Base-by-base conservation (phyloP, 1,140 invertebrate species). In the Dryas iulia region DNA sequence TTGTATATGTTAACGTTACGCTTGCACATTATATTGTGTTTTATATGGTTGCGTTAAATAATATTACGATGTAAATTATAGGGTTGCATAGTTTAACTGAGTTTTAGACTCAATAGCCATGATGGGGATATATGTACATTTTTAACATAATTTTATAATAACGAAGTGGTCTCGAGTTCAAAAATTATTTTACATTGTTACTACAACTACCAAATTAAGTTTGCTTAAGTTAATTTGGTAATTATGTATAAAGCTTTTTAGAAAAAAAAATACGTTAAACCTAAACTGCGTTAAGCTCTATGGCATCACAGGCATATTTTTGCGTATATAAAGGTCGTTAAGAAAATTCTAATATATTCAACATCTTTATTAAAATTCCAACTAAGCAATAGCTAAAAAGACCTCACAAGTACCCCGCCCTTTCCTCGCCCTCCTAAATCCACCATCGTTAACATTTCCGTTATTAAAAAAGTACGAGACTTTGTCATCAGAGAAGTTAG, bases 381-480 rank as follows among this genome's bases (percentile, higher is more conserved):
- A 64, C 69, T 76, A 75, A 74, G 70, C 65, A 73, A 59, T 70
- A 25, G 39, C 18, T 65, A 25, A 65, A 59, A 54, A 67, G 25
- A 56, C 63, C 47, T 52, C 64, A 69, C 54, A 33, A 68, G 61
- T 26, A 30, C n/a, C 53, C 33, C n/a, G 59, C 59, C 67, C 59
- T 78, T 66, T 58, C 74, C 58, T 64, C 66, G 30, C 73, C 66
- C 65, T 21, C 60, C 72, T 74, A 78, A 82, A 81, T 75, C 77
- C 66, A 63, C 69, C 72, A 76, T 83, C 82, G 78, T 84, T 87
- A 90, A 91, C 86, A 89, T 91, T 92, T 87, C 82, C 87, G 87
- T 92, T 92, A 92, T 92, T 92, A 92, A 92, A 92, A 92, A 92
- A 92, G 89, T 92, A 91, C 83, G 83, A 79, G 82, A 88, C 86